phyloP scores from a whole-genome alignment of 2,113 vertebrate species.

The Zosterops hypoxanthus region DNA sequence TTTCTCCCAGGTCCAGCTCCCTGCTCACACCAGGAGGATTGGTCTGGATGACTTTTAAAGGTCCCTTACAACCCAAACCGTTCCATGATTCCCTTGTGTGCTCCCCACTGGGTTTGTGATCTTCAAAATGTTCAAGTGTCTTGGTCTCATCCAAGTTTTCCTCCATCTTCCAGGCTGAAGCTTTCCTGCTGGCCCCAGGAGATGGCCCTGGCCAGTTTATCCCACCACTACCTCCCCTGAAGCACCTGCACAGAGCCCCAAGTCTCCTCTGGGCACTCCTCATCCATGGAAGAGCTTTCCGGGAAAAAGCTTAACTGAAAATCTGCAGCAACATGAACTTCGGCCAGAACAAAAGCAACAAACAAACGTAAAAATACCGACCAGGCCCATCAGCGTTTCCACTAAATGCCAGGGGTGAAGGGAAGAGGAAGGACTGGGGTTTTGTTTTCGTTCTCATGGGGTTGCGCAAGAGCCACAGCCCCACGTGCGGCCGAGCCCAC shows the following conservation, averaged over 20 bases:
- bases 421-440: neutral
- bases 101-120: neutral
- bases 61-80: neutral
- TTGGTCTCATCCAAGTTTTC: neutral
- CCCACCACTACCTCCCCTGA: fast-evolving
- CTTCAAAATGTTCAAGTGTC: neutral
- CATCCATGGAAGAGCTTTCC: neutral
- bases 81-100: fast-evolving
- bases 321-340: neutral
- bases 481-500: neutral
- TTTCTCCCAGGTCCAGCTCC: neutral
- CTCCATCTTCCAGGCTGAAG: neutral
- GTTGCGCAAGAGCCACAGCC: neutral
- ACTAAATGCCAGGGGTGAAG: neutral
- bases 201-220: neutral
- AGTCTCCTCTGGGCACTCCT: fast-evolving
- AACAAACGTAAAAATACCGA: neutral
- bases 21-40: neutral
- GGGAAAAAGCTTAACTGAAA: neutral
- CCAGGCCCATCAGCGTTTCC: neutral
- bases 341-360: neutral
- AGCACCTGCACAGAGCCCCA: neutral
- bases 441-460: neutral
- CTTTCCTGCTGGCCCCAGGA: neutral
- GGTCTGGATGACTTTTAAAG: neutral